A percentile compares a stretch with the other conserved stretches of the same genome.
Evolutionary conservation across 2,113 vertebrate genomes (phyloP).

Genomic region (Paratilapia polleni): DNA sequence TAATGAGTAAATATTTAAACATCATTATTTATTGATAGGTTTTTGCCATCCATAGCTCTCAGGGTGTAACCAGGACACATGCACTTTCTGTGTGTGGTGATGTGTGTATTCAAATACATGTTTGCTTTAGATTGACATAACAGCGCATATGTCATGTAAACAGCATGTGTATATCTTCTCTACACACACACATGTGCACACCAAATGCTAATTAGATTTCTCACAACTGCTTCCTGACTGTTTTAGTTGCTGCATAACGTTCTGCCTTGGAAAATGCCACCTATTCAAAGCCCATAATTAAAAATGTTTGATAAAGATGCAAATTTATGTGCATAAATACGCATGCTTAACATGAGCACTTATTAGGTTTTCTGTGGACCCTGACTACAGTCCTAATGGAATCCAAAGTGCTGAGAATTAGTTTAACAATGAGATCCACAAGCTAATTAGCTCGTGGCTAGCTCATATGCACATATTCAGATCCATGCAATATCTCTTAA

Average conservation of each 20-base stretch:
- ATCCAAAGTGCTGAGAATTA: conserved; percentile 67
- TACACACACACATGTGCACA: not conserved
- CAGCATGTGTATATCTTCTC: not conserved
- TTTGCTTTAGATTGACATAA: conserved; percentile 27
- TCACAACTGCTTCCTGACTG: conserved; percentile 49
- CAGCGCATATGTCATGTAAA: conserved; percentile 40
- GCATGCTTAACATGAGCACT: conserved; percentile 57
- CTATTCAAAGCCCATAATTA: conserved; percentile 75
- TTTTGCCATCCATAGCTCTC: not conserved
- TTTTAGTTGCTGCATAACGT: conserved; percentile 64
- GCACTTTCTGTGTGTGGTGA: not conserved
- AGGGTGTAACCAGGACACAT: not conserved
- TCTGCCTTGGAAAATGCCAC: conserved; percentile 65
- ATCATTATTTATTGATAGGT: not conserved
- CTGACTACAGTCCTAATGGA: conserved; percentile 64
- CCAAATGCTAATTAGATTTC: conserved; percentile 49
- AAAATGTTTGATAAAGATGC: conserved; percentile 80
- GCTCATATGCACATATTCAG: conserved; percentile 7
- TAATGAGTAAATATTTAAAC: not conserved
- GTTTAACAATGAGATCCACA: conserved; percentile 63
- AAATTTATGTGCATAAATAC: conserved; percentile 81
- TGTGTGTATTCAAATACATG: not conserved
- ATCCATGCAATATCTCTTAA: conserved; percentile 13
- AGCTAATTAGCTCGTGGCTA: conserved; percentile 54
- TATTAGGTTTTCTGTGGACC: conserved; percentile 65